phyloP scores from a whole-genome alignment of 2,888 invertebrate genomes.

The Notodonta ziczac region DNA sequence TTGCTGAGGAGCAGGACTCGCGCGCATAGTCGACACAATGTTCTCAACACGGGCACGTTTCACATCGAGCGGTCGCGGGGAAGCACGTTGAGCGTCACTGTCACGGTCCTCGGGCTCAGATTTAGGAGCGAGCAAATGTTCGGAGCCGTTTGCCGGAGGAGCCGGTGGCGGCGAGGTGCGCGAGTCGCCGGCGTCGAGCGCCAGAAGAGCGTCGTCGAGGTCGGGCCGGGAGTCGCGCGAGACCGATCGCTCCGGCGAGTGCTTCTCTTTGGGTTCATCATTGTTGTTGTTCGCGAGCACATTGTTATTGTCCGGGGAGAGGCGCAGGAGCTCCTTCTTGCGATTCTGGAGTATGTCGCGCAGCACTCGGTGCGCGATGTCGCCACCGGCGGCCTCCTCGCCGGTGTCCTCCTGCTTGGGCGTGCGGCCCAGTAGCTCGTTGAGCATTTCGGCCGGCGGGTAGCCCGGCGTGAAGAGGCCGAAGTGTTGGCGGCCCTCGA shows the following conservation, averaged over 20 bases:
- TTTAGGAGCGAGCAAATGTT: slow-evolving; percentile 86
- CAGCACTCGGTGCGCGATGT: slow-evolving; percentile 93
- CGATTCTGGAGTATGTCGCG: slow-evolving; percentile 95
- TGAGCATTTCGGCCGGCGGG: slow-evolving; percentile 95
- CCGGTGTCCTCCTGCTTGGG: slow-evolving; percentile 87
- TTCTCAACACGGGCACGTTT: slow-evolving; percentile 97
- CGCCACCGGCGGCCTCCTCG: slow-evolving; percentile 79
- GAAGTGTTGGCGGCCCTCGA: slow-evolving; percentile 92
- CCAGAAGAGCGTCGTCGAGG: slow-evolving; percentile 86
- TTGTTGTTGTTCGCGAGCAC: slow-evolving; percentile 84
- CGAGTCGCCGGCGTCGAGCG: slow-evolving; percentile 82
- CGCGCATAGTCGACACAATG: slow-evolving; percentile 96
- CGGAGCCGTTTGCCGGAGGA: slow-evolving; percentile 73
- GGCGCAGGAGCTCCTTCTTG: slow-evolving; percentile 91
- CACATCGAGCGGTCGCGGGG: slow-evolving; percentile 88
- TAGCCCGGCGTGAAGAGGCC: slow-evolving; percentile 93
- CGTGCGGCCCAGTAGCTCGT: slow-evolving; percentile 93
- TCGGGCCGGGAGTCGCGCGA: slow-evolving; percentile 87
- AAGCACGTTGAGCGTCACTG: slow-evolving; percentile 84
- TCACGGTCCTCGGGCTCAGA: slow-evolving; percentile 87
- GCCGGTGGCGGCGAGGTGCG: slow-evolving; percentile 83
- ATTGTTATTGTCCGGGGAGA: slow-evolving; percentile 85
- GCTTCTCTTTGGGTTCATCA: slow-evolving; percentile 82
- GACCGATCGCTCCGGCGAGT: slow-evolving; percentile 85
- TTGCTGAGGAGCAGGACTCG: slow-evolving; percentile 90